Conservation (phyloP, 2,888 invertebrate genomes). For the Allophyes oxyacanthae region DNA sequence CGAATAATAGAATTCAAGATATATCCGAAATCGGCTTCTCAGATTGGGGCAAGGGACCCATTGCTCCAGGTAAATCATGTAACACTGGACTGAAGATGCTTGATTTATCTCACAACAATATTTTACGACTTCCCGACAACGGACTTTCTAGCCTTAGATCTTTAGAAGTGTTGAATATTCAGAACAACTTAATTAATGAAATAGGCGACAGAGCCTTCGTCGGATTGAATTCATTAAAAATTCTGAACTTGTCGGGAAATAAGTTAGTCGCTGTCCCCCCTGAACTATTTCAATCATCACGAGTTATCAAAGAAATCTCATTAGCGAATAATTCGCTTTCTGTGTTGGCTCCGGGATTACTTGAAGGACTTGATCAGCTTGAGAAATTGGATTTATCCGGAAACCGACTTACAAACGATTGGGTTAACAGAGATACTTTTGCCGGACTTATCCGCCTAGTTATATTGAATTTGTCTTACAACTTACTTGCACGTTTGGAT, state of each 20-base stretch:
- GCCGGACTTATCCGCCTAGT: constrained; percentile 92
- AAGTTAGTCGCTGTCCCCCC: constrained; percentile 94
- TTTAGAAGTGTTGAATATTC: constrained; percentile 92
- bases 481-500: constrained; percentile 92
- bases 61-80: constrained; percentile 92
- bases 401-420: constrained; percentile 93
- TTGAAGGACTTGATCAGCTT: constrained; percentile 93
- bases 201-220: constrained; percentile 93
- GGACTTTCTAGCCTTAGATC: constrained; percentile 92
- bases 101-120: constrained; percentile 93
- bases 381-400: constrained; percentile 92
- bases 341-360: constrained; percentile 92
- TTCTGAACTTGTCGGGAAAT: constrained; percentile 94
- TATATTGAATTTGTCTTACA: constrained; percentile 93
- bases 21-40: constrained; percentile 93
- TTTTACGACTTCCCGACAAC: constrained; percentile 92
- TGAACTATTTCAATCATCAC: constrained; percentile 93
- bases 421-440: constrained; percentile 94
- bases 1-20: constrained; percentile 94
- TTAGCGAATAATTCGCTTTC: constrained; percentile 94
- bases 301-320: constrained; percentile 92
- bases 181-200: constrained; percentile 93
- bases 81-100: constrained; percentile 92
- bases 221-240: constrained; percentile 91
- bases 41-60: constrained; percentile 92